Evolutionary conservation across 2,888 invertebrate genomes (phyloP).

Genomic region (Junonia oenone): DNA sequence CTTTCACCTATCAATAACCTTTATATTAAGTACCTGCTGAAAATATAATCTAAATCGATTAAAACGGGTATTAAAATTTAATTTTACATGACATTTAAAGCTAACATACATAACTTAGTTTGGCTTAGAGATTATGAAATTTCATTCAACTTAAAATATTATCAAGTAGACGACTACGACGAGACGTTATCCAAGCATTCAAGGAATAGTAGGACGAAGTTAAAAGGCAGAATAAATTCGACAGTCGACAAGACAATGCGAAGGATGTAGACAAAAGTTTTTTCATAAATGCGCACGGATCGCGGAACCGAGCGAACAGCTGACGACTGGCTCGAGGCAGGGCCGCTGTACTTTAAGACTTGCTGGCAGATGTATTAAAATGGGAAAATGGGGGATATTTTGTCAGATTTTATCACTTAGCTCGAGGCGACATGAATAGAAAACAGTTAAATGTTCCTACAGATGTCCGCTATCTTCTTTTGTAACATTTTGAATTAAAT

Average conservation of each 20-base stretch:
- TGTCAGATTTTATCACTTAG: conserved; percentile 60
- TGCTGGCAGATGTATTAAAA: conserved; percentile 72
- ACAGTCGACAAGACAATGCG: conserved; percentile 57
- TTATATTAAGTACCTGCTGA: background rate
- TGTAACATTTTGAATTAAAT: conserved; percentile 27
- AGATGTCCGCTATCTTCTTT: conserved; percentile 29
- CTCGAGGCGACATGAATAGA: conserved; percentile 55
- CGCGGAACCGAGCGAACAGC: conserved; percentile 58
- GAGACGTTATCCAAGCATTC: conserved; percentile 18
- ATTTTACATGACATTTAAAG: background rate
- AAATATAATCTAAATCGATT: background rate
- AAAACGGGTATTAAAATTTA: background rate
- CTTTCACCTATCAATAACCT: background rate
- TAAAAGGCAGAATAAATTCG: conserved; percentile 45
- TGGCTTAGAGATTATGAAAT: background rate
- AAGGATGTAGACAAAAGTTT: conserved; percentile 68
- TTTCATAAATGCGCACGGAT: conserved; percentile 73
- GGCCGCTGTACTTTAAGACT: conserved; percentile 52
- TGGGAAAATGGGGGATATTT: conserved; percentile 61
- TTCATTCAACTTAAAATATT: conserved; percentile 5
- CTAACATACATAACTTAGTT: background rate
- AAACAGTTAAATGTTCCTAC: conserved; percentile 35
- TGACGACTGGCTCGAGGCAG: conserved; percentile 67
- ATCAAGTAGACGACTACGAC: too few relatives aligned
- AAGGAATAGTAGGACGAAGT: conserved; percentile 32